Percentiles rank a stretch among this genome's conserved stretches.
phyloP scores from a whole-genome alignment of 2,888 invertebrate genomes.

The Ochropacha duplaris region DNA sequence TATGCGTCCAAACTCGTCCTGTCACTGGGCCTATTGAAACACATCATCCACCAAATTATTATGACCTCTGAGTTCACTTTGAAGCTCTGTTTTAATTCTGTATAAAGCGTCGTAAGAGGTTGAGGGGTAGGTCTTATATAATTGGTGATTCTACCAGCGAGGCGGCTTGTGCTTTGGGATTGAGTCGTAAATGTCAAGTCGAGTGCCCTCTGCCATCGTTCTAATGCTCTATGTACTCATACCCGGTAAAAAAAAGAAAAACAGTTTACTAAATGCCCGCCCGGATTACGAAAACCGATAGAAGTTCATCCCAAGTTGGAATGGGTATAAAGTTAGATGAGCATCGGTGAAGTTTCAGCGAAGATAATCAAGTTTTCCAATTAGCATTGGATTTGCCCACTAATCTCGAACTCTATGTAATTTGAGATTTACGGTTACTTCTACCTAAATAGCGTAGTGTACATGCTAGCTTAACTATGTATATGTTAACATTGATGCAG shows the following conservation, averaged over 20 bases:
- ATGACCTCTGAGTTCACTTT: conserved; percentile 46
- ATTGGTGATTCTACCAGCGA: conserved; percentile 60
- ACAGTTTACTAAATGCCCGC: conserved; percentile 49
- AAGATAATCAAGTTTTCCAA: conserved; percentile 55
- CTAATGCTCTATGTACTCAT: conserved; percentile 68
- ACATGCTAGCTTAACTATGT: neutral
- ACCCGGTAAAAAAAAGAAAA: conserved; percentile 57
- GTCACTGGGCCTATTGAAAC: conserved; percentile 66
- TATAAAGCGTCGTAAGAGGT: conserved; percentile 21
- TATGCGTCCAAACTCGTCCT: conserved; percentile 67
- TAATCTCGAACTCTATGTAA: conserved; percentile 19
- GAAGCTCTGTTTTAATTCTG: conserved; percentile 25
- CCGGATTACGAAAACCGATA: conserved; percentile 50
- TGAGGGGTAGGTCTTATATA: conserved; percentile 57
- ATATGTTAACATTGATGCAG: neutral
- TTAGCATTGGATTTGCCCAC: conserved; percentile 39
- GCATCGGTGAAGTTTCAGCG: conserved; percentile 42
- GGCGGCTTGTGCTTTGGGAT: conserved; percentile 73
- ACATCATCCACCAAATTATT: conserved; percentile 46
- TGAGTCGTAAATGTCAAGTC: conserved; percentile 81
- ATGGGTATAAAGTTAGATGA: conserved; percentile 59
- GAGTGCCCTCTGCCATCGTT: conserved; percentile 70
- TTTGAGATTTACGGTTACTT: neutral
- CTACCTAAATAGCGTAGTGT: neutral
- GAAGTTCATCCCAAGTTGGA: conserved; percentile 46